These are phyloP conservation scores for Chloebia gouldiae DNA, from an alignment of 2,113 vertebrate species.

Conservation along the genomic window DNA sequence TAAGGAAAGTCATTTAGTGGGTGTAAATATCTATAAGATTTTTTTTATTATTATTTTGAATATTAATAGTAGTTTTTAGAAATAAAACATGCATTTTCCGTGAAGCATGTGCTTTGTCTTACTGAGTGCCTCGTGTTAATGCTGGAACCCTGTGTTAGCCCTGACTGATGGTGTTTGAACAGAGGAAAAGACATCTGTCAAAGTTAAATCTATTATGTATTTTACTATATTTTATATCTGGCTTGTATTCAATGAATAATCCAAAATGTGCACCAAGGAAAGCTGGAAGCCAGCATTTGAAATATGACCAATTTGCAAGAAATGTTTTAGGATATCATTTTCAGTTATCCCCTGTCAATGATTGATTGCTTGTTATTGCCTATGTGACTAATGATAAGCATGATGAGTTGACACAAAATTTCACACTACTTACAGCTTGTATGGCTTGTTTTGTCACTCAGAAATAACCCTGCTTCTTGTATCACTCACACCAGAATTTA, in stretches of 20 bases:
- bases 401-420: constrained; percentile 27
- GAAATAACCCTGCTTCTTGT: constrained; percentile 52
- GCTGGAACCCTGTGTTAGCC: background rate
- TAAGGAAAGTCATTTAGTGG: background rate
- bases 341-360: background rate
- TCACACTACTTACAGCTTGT: background rate
- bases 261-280: constrained; percentile 9
- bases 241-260: background rate
- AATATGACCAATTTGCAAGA: constrained; percentile 36
- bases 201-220: constrained; percentile 28
- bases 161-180: constrained; percentile 15
- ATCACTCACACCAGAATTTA: constrained; percentile 48
- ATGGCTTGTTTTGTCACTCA: constrained; percentile 45
- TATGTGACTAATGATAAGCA: constrained; percentile 40
- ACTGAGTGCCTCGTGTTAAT: background rate
- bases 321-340: constrained; percentile 23
- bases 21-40: background rate
- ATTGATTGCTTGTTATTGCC: constrained; percentile 8
- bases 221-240: constrained; percentile 18
- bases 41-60: background rate
- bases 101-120: constrained; percentile 21
- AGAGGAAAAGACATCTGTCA: constrained; percentile 35
- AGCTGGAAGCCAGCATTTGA: constrained; percentile 11
- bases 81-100: background rate
- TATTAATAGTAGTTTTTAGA: background rate